Base-by-base conservation (phyloP, 2,888 invertebrate species). In the Suillia variegata region DNA sequence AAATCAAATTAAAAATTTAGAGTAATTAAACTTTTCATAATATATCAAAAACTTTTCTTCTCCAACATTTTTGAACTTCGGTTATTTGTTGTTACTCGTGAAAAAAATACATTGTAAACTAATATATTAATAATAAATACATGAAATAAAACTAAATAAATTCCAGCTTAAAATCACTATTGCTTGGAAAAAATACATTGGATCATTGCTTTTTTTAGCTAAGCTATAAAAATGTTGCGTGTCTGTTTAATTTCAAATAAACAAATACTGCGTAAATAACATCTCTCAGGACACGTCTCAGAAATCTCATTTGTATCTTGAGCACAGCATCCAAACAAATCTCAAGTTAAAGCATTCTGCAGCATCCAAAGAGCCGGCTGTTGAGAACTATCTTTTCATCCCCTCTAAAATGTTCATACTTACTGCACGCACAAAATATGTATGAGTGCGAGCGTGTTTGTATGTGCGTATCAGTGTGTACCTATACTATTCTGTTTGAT, bases 251-350 rank as follows among this genome's bases (percentile, higher is more conserved):
- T 58, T 53, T n/a, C 2, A 22, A 50, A 48, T 58, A 64, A 49
- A 20, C 2, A 22, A 50, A 48, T 58, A 64, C 53, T 62, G 62
- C 64, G 64, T 58, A 63, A 57, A 59, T 61, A 53, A 62, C 58
- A 10, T 20, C 8, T 20, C 38, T 34, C 49, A 50, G 56, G 38
- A 34, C 45, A 57, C n/a, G n/a, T n/a, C 57, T 58, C 33, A 56
- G 13, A 42, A 6, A 51, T 49, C 50, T 45, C 51, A 60, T 54
- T 58, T 42, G 50, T 53, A 31, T 60, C 2, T 51, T 58, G 54
- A 61, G 60, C 50, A 48, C 47, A 26, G 50, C n/a, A 6, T 62
- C 45, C 12, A 8, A 6, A 18, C 24, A 53, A 38, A 15, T 12
- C 17, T 21, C 2, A 58, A n/a, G n/a, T 10, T 8, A 38, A 21